Conservation (phyloP, 2,797 vertebrate genomes). For the Parauchenoglanis punctatus region DNA sequence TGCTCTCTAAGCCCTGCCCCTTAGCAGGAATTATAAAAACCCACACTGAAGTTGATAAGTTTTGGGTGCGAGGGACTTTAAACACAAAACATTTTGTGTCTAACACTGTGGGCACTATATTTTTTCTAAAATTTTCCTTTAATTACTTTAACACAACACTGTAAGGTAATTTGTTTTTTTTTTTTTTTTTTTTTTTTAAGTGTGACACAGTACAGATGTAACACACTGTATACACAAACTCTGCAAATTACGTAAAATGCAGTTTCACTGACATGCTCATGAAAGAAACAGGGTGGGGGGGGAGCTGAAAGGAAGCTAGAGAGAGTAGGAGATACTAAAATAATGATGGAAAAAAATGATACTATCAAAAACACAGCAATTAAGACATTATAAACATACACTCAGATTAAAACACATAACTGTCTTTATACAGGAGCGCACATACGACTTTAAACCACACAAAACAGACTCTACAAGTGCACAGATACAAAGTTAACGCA, state of each 20-base stretch:
- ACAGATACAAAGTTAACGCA: no score
- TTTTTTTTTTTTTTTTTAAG: not conserved
- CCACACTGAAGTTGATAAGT: not conserved
- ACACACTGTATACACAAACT: not conserved
- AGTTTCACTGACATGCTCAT: not conserved
- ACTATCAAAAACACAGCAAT: not conserved
- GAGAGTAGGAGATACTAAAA: not conserved
- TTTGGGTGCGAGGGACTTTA: not conserved
- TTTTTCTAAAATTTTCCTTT: not conserved
- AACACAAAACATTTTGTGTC: not conserved
- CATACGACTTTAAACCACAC: no score
- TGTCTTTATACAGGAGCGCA: no score
- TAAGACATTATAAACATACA: not conserved
- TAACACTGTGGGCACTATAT: not conserved
- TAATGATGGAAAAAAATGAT: not conserved
- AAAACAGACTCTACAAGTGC: no score
- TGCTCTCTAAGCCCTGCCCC: not conserved
- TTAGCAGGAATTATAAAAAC: not conserved
- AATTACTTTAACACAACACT: not conserved
- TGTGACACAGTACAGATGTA: not conserved
- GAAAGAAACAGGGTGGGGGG: not conserved
- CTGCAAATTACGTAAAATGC: slow-evolving; percentile 8
- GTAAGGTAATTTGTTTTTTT: no score
- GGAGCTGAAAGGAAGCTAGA: not conserved
- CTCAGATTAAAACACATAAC: slow-evolving; percentile 1